Conservation (phyloP, 2,888 invertebrate genomes). For the Trimorus sp. region DNA sequence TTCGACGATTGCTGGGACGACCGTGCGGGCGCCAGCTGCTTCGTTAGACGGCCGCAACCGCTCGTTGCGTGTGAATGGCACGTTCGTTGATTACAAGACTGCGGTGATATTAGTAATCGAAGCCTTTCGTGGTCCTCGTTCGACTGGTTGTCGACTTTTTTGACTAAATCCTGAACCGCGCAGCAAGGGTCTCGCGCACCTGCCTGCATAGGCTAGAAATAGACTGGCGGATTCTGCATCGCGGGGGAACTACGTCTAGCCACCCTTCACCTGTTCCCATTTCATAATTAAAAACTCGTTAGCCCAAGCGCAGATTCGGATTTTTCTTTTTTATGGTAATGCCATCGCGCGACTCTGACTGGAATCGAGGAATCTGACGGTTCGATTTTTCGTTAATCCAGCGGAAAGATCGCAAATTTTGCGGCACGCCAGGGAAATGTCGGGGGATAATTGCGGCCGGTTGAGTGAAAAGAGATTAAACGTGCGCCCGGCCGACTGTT, state of each 20-base stretch:
- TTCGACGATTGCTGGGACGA: constrained; percentile 63
- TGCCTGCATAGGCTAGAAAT: constrained; percentile 52
- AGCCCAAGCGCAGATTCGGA: constrained; percentile 1
- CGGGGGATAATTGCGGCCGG: too few relatives aligned
- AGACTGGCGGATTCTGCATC: constrained; percentile 36
- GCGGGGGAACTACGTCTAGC: constrained; percentile 13
- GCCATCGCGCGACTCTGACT: not conserved
- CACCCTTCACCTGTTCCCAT: constrained; percentile 45
- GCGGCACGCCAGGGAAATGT: too few relatives aligned
- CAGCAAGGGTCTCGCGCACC: constrained; percentile 49
- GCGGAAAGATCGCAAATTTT: too few relatives aligned
- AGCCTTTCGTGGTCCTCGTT: constrained; percentile 57
- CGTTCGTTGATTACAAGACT: constrained; percentile 52
- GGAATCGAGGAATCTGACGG: too few relatives aligned
- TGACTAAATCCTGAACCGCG: constrained; percentile 52
- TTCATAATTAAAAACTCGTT: constrained; percentile 53
- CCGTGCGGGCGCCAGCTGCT: constrained; percentile 71
- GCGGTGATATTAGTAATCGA: constrained; percentile 62
- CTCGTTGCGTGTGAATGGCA: constrained; percentile 59
- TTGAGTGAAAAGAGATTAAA: too few relatives aligned
- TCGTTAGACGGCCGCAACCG: constrained; percentile 66
- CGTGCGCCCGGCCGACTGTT: too few relatives aligned
- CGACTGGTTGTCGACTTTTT: constrained; percentile 54
- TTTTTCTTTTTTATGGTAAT: constrained; percentile 29
- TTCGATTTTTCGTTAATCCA: too few relatives aligned